These are phyloP conservation scores for Jordanella pulchra DNA, from an alignment of 2,797 vertebrate genomes.

Conservation along the genomic window DNA sequence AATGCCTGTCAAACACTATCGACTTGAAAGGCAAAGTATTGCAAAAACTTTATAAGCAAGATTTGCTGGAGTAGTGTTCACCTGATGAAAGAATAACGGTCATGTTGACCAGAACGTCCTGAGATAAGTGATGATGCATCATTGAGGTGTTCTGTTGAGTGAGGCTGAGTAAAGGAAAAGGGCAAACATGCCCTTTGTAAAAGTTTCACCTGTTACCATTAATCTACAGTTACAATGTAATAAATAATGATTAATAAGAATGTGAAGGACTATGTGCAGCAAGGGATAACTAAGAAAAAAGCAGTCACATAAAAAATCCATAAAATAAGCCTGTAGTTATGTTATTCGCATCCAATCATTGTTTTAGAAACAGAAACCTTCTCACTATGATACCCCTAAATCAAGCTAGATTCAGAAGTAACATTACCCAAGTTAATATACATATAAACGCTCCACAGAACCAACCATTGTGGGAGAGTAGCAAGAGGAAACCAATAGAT, in stretches of 20 bases:
- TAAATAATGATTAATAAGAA: conserved; percentile 7
- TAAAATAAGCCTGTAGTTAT: not conserved
- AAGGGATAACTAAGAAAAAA: conserved; percentile 14
- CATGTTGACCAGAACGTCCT: conserved; percentile 50
- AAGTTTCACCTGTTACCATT: not conserved
- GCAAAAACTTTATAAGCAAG: conserved; percentile 24
- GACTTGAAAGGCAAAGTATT: conserved; percentile 36
- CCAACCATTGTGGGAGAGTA: not conserved
- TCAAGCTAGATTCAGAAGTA: too few relatives aligned
- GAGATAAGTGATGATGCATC: conserved; percentile 68
- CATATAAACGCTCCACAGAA: not conserved
- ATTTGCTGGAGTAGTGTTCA: conserved; percentile 35
- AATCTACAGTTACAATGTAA: conserved; percentile 33
- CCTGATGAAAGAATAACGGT: conserved; percentile 50
- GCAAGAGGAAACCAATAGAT: not conserved
- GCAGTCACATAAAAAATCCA: conserved; percentile 5
- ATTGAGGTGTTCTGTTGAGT: conserved; percentile 39
- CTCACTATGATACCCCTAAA: not conserved
- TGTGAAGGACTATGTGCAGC: not conserved
- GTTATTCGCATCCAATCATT: not conserved
- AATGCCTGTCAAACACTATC: conserved; percentile 18
- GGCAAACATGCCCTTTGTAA: not conserved
- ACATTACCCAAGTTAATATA: too few relatives aligned
- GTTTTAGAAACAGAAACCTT: too few relatives aligned
- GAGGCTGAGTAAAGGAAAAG: conserved; percentile 28